Base-by-base conservation (phyloP, 2,888 invertebrate species). In the Drosophila pseudotakahashii region DNA sequence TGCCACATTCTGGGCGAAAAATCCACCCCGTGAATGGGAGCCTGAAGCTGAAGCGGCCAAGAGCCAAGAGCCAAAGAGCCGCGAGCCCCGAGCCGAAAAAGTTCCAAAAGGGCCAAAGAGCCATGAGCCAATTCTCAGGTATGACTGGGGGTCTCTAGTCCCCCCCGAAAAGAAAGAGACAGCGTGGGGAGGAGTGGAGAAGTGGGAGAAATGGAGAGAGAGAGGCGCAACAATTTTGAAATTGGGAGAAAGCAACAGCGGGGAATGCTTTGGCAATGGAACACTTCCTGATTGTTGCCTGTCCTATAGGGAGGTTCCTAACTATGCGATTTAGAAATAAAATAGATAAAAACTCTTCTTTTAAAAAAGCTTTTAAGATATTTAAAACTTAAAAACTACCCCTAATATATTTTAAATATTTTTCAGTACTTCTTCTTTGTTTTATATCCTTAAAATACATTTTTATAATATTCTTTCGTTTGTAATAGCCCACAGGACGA, bases 261-360 rank as follows among this genome's bases (percentile, higher is more conserved):
- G 70, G 64, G 45, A 68, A 77, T 79, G 45, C 39, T 54, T 6
- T 59, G 83, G 66, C 39, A 87, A 64, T 67, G 80, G 51, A 80
- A 86, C 86, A 85, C 78, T 87, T 88, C 84, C 86, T 89, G 84
- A 83, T 80, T 85, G 79, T 82, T 81, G 82, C 71, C 75, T 77
- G 51, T 54, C 71, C 45, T 36, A 41, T 63, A 52, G 58, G 70
- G 67, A 69, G 16, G 26, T 14, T 7, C 7, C 13, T 73, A 57
- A 79, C 85, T 11, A 4, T 9, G 9, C 64, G 61, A 60, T 60
- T 64, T 60, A 9, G 1, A 2, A 1, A 2, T 7, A 41, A 41
- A n/a, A 2, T 7, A 9, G 7, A 1, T 0, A 5, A 32, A 32
- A 47, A 3, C 16, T 14, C 11, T 7, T 7, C 0, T 1, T 19